Percentiles rank a stretch among this genome's conserved stretches.
These are phyloP conservation scores for Eulithis testata DNA, from an alignment of 2,888 invertebrate species.

Conservation along the genomic window DNA sequence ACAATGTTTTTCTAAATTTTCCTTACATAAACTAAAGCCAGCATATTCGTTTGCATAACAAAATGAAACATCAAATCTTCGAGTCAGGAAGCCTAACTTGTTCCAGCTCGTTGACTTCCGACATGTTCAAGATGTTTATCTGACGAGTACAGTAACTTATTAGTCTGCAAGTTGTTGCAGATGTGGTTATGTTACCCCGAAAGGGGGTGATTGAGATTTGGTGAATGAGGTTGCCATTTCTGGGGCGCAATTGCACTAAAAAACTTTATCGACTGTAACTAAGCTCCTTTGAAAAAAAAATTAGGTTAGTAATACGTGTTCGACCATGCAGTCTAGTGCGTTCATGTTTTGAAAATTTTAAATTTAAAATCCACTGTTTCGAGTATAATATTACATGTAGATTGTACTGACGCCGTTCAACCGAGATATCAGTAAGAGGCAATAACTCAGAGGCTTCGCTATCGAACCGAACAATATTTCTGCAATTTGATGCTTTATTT, in stretches of 20 bases:
- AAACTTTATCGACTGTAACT: too few relatives aligned
- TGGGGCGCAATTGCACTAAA: too few relatives aligned
- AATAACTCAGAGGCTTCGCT: slow-evolving; percentile 33
- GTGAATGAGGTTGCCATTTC: neutral
- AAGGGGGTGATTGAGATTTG: neutral
- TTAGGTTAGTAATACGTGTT: too few relatives aligned
- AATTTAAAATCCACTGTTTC: neutral
- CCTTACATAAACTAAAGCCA: neutral
- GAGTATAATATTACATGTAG: neutral
- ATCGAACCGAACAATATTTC: slow-evolving; percentile 36
- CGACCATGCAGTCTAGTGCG: too few relatives aligned
- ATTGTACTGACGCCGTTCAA: neutral
- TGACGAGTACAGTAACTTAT: neutral
- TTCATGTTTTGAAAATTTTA: neutral
- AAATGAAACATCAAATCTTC: slow-evolving; percentile 7
- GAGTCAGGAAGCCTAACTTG: slow-evolving; percentile 11
- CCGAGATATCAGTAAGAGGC: slow-evolving; percentile 28
- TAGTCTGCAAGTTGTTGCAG: slow-evolving; percentile 2
- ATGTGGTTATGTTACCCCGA: neutral
- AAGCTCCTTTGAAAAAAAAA: too few relatives aligned
- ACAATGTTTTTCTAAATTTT: too few relatives aligned
- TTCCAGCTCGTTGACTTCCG: neutral
- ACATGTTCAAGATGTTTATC: slow-evolving; percentile 15
- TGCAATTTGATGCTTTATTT: slow-evolving; percentile 36
- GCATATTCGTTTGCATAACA: slow-evolving; percentile 14